Evolutionary conservation across 1,140 invertebrate genomes (phyloP).

Genomic region (Drosophila sp.): DNA sequence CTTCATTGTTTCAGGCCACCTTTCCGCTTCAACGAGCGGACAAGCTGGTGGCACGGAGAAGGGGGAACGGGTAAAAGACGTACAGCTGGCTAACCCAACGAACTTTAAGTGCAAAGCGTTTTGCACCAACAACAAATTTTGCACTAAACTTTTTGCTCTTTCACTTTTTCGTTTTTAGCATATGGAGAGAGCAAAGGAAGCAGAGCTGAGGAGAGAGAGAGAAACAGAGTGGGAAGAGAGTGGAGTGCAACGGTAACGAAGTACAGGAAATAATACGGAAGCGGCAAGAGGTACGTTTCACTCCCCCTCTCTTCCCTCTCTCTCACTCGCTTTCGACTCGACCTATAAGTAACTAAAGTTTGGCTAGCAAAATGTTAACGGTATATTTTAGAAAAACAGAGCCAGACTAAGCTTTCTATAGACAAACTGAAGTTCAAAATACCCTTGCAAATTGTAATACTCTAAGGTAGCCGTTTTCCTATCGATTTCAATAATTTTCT

Average conservation of each 20-base stretch:
- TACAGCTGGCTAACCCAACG: conserved; percentile 50
- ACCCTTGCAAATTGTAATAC: too few relatives aligned
- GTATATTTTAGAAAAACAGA: too few relatives aligned
- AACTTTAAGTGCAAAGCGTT: conserved; percentile 75
- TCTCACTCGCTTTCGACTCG: background rate
- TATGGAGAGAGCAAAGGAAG: background rate
- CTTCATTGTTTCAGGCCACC: conserved; percentile 43
- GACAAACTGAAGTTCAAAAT: too few relatives aligned
- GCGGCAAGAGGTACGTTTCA: conserved; percentile 15
- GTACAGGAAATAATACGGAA: conserved; percentile 56
- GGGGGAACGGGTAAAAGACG: background rate
- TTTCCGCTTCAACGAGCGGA: conserved; percentile 62
- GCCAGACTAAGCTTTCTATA: too few relatives aligned
- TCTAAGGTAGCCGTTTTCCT: too few relatives aligned
- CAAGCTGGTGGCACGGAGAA: background rate
- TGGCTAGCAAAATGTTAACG: too few relatives aligned
- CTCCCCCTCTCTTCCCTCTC: background rate
- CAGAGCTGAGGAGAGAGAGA: background rate
- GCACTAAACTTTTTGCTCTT: conserved; percentile 71
- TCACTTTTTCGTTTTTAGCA: conserved; percentile 51
- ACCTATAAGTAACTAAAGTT: too few relatives aligned
- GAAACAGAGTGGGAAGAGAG: conserved; percentile 26
- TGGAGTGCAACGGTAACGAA: conserved; percentile 42
- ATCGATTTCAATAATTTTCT: too few relatives aligned
- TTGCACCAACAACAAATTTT: conserved; percentile 52